These are phyloP conservation scores for Oreocharis arfaki DNA, from an alignment of 2,113 vertebrate species.

Conservation along the genomic window DNA sequence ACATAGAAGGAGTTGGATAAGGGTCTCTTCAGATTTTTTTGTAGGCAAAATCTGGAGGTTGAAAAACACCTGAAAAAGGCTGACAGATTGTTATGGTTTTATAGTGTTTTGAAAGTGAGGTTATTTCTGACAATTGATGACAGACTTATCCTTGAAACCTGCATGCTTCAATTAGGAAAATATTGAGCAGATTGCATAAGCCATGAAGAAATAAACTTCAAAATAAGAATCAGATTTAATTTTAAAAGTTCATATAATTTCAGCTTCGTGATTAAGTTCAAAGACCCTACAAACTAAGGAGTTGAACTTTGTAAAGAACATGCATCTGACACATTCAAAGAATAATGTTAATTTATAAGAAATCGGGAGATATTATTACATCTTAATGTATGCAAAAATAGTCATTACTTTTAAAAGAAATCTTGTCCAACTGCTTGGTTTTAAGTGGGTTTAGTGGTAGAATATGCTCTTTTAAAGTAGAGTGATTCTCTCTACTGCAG, in stretches of 20 bases:
- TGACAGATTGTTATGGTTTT: fast-evolving
- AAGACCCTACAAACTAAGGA: neutral
- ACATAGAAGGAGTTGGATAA: neutral
- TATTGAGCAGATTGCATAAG: neutral
- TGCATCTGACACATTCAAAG: neutral
- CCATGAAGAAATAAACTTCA: neutral
- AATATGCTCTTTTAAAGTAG: neutral
- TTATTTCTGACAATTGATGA: neutral
- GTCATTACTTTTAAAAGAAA: neutral
- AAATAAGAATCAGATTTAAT: neutral
- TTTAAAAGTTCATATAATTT: neutral
- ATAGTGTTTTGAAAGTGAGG: neutral
- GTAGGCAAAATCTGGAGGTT: neutral
- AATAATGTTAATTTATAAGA: neutral
- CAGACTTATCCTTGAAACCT: neutral
- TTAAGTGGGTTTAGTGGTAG: neutral
- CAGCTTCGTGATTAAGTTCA: neutral
- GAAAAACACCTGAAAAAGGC: neutral
- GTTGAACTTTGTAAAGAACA: neutral
- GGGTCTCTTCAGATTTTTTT: neutral
- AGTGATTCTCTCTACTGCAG: neutral
- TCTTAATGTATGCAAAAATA: neutral
- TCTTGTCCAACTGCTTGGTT: neutral
- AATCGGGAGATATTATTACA: neutral
- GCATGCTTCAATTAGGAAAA: neutral